Base-by-base conservation (phyloP, 2,888 invertebrate genomes). In the Hermaeophaga mercurialis region DNA sequence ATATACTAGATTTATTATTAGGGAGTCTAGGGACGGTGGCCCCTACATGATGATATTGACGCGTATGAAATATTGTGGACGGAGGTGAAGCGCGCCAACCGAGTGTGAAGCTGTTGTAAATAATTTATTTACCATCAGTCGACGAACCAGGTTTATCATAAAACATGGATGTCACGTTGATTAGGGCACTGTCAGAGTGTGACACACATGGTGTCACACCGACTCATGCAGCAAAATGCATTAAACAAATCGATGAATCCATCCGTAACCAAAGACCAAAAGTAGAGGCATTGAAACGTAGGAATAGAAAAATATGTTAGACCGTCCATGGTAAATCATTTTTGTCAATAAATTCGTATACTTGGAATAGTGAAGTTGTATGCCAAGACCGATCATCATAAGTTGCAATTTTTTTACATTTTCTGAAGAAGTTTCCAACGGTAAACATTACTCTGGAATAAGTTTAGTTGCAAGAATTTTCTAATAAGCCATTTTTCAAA, bases 41-140 rank as follows among this genome's bases (percentile, higher is more conserved):
- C 31, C 3, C 8, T 15, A 36, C 9, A 17, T 3, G 36, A 36
- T 14, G 6, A 36, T 11, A 15, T 3, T 26, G 15, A 15, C 43
- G 26, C 26, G n/a, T 18, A 38, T 49, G 39, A 49, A 49, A 49
- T 41, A 50, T 43, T 28, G 38, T 15, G 22, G 24, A 31, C 33
- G 19, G 28, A 41, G 50, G 41, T 49, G 34, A 18, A 22, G 24
- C 15, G 18, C 15, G 24, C 22, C 18, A 34, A 34, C 43, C 9
- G 43, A 43, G 43, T 43, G 50, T 43, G 43, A 43, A 50, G 43
- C 33, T 33, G 43, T 52, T 52, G 34, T 52, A 28, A 52, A 52
- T 52, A 52, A 52, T 52, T 52, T 43, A 43, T 19, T 52, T 52
- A 52, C 43, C 50, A 52, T 43, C 18, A 52, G 34, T 43, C 43